Evolutionary conservation across 1,140 invertebrate species (phyloP).

Genomic region (Anadara kagoshimensis): DNA sequence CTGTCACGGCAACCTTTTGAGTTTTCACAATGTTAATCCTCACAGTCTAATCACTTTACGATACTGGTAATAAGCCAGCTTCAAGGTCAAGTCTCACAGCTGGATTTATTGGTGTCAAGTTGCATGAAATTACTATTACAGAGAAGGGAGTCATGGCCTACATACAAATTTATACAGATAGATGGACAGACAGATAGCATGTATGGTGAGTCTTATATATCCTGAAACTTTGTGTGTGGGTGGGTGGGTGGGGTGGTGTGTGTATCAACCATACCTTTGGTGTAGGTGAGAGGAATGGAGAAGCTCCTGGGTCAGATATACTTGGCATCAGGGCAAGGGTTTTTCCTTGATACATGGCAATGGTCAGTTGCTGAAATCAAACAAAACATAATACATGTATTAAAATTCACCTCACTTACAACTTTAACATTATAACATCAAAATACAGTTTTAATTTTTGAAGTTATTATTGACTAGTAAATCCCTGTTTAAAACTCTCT

Average conservation of each 20-base stretch:
- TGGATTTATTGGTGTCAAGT: not conserved
- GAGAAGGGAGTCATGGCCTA: not conserved
- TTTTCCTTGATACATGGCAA: constrained; percentile 54
- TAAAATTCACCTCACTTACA: not conserved
- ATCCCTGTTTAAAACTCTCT: not conserved
- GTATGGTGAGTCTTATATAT: not conserved
- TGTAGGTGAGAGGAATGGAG: constrained; percentile 51
- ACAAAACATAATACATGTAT: not conserved
- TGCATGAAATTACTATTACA: not conserved
- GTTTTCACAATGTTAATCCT: no score
- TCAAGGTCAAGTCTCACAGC: no score
- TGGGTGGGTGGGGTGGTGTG: no score
- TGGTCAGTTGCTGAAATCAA: constrained; percentile 49
- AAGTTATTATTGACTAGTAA: not conserved
- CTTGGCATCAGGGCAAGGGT: constrained; percentile 55
- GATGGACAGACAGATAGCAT: not conserved
- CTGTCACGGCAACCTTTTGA: no score
- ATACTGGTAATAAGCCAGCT: no score
- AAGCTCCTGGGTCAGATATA: constrained; percentile 41
- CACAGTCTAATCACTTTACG: no score
- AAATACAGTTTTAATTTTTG: not conserved
- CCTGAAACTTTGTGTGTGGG: not conserved
- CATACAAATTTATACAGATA: no score
- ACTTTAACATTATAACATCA: not conserved
- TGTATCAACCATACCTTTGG: constrained; percentile 19